phyloP scores from a whole-genome alignment of 1,140 invertebrate genomes.

The Orius laevigatus region DNA sequence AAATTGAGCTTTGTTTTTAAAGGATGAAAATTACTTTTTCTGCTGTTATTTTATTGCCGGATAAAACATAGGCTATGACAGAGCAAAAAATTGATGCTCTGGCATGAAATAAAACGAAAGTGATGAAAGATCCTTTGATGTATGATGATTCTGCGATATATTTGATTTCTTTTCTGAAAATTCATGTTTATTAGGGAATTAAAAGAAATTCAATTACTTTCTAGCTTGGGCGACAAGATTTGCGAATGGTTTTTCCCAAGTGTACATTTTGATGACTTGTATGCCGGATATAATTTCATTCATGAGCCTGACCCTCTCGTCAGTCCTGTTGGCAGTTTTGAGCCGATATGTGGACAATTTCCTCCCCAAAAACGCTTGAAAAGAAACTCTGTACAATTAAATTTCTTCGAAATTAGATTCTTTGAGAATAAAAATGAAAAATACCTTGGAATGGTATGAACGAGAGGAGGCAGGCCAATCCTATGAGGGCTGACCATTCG shows the following conservation, averaged over 20 bases:
- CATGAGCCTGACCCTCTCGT: conserved; percentile 71
- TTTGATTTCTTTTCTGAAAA: too few relatives aligned
- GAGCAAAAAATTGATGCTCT: too few relatives aligned
- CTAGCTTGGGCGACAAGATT: conserved; percentile 41
- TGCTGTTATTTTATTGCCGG: too few relatives aligned
- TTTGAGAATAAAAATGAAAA: too few relatives aligned
- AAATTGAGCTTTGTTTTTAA: too few relatives aligned
- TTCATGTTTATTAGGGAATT: too few relatives aligned
- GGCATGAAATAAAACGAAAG: too few relatives aligned
- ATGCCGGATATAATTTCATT: conserved; percentile 83
- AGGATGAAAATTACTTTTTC: too few relatives aligned
- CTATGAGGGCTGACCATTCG: conserved; percentile 54
- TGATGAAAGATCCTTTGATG: too few relatives aligned
- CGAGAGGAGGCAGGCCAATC: conserved; percentile 56
- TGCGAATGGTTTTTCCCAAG: conserved; percentile 70
- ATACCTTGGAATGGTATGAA: conserved; percentile 71
- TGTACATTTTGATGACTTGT: conserved; percentile 84
- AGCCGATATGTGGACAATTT: conserved; percentile 40
- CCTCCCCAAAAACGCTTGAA: conserved; percentile 45
- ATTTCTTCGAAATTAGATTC: too few relatives aligned
- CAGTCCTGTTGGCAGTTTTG: conserved; percentile 52
- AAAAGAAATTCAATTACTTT: conserved; percentile 27
- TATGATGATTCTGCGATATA: too few relatives aligned
- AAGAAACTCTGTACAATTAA: conserved; percentile 18
- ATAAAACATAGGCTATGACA: too few relatives aligned